These are phyloP conservation scores for Caloenas nicobarica DNA, from an alignment of 2,113 vertebrate species.

Conservation along the genomic window DNA sequence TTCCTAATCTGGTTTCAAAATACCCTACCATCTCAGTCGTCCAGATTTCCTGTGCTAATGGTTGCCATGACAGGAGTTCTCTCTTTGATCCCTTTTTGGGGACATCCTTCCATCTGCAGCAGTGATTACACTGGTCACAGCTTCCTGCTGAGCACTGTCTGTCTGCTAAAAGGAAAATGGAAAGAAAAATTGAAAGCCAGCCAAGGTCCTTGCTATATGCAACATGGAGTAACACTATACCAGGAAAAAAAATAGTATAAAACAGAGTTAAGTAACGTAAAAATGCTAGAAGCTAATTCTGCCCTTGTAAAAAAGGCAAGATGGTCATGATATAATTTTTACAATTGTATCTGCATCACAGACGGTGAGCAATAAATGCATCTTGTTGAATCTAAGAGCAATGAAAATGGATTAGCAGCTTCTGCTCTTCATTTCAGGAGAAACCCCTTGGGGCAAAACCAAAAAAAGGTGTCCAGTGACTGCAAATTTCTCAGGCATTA, in stretches of 20 bases:
- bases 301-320: not conserved
- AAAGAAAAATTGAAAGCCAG: not conserved
- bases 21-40: not conserved
- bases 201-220: not conserved
- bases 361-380: not conserved
- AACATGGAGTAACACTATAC: not conserved
- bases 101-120: not conserved
- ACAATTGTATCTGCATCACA: not conserved
- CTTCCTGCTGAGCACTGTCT: conserved; percentile 6
- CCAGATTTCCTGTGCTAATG: conserved; percentile 49
- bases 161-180: not conserved
- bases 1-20: conserved; percentile 45
- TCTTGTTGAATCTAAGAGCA: not conserved
- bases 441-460: not conserved
- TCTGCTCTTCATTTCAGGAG: not conserved
- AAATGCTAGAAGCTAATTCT: not conserved
- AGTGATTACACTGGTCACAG: conserved; percentile 2
- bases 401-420: not conserved
- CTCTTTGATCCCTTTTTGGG: conserved; percentile 41
- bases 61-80: conserved; percentile 23
- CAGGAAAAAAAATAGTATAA: not conserved
- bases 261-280: not conserved
- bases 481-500: not conserved
- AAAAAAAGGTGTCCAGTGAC: not conserved
- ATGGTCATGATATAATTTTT: not conserved